Conservation (phyloP, 30 jellyfish, hydroid and myxozoan genomes). For the Turritopsis dohrnii region DNA sequence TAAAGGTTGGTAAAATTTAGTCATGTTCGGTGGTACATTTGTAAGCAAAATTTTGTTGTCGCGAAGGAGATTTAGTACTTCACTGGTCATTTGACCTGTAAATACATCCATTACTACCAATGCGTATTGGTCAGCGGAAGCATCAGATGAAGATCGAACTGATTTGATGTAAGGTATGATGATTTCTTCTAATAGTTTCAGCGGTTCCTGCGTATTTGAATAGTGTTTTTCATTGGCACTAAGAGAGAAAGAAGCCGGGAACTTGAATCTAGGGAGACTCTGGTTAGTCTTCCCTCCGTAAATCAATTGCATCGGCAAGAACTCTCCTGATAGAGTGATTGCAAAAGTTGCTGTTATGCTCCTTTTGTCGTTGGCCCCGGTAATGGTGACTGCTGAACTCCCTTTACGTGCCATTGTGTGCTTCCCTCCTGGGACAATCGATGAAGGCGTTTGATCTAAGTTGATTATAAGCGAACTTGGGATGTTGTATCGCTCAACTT, state of each 20-base stretch:
- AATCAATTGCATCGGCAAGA: background rate
- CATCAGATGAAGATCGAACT: background rate
- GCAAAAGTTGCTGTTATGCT: background rate
- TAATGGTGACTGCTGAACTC: background rate
- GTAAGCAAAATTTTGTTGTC: slow-evolving; percentile 6
- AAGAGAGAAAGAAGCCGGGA: background rate
- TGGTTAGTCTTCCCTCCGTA: slow-evolving; percentile 1
- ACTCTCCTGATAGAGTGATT: background rate
- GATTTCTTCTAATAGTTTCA: background rate
- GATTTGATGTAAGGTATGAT: background rate
- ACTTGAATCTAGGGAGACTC: background rate
- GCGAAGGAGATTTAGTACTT: background rate
- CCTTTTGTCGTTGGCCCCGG: background rate
- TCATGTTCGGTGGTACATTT: background rate
- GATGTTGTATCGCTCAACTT: background rate
- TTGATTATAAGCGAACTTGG: background rate
- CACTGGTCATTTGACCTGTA: slow-evolving; percentile 13
- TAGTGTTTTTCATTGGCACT: background rate
- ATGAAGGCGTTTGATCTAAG: background rate
- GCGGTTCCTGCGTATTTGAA: background rate
- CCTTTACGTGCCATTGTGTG: slow-evolving; percentile 7
- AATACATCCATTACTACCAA: slow-evolving; percentile 5
- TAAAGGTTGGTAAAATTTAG: no score
- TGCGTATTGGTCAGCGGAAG: background rate
- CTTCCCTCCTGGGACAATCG: background rate